Base-by-base conservation (phyloP, 2,888 invertebrate species). In the Steinernema carpocapsae region DNA sequence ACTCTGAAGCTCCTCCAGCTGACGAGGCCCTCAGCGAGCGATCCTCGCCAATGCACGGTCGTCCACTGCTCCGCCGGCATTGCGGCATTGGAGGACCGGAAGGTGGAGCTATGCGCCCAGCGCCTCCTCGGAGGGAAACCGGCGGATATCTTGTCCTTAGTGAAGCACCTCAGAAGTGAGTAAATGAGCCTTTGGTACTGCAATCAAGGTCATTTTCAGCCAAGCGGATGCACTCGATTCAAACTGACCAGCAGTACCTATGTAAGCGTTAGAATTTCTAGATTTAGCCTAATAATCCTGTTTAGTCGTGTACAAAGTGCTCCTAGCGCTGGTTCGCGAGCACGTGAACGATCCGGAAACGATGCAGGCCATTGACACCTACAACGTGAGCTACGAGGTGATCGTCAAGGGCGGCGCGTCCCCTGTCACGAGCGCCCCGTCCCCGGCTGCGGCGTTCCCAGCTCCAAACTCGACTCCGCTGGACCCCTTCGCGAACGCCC, bases 1-100 rank as follows among this genome's bases (percentile, higher is more conserved):
- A 89, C 89, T 81, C 85, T 89, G 32, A 85, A 86, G 76, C 89
- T 89, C 77, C 86, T 89, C 22, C 83, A 84, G 48, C 42, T 73
- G n/a, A 32, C 32, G 10, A 19, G 73, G 6, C 43, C 73, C 10
- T 22, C 14, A 12, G 22, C 17, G 10, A 43, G 32, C 24, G 71
- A 74, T n/a, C 26, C 42, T n/a, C 45, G 48, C n/a, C 37, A 45
- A 17, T 70, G 70, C 1, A 48, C 71, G 3, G 26, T 74, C 14
- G 48, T 74, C 37, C 74, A 74, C 43, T 74, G 74, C n/a, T 51
- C 51, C 14, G 74, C 74, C 1, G 74, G 74, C 14, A 71, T 71
- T 42, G 56, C 56, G 12, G n/a, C n/a, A n/a, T n/a, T n/a, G n/a
- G n/a, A n/a, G n/a, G n/a, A n/a, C n/a, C n/a, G n/a, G n/a, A n/a